Evolutionary conservation across 2,888 invertebrate genomes (phyloP).

Genomic region (Drosophila helvetica): DNA sequence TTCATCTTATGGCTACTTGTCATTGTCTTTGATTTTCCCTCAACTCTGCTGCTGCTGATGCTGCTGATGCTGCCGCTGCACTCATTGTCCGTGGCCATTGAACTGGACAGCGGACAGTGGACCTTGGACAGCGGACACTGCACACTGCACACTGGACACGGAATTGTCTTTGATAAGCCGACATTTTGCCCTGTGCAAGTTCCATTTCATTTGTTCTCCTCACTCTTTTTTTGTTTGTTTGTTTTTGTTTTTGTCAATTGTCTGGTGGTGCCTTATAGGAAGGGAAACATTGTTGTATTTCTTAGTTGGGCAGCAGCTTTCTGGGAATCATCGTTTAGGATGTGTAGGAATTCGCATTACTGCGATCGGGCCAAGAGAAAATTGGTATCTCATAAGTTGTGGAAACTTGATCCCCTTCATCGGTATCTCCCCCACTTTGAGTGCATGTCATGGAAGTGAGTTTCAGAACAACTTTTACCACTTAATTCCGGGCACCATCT

Average conservation of each 20-base stretch:
- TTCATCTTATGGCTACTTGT: constrained; percentile 78
- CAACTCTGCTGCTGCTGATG: constrained; percentile 41
- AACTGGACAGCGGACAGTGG: constrained; percentile 54
- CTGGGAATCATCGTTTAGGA: constrained; percentile 14
- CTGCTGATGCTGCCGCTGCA: constrained; percentile 1
- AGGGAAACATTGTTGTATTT: constrained; percentile 57
- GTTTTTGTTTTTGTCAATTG: constrained; percentile 28
- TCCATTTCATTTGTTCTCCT: constrained; percentile 42
- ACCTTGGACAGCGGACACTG: constrained; percentile 24
- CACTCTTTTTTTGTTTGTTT: constrained; percentile 1
- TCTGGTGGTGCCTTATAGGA: constrained; percentile 49
- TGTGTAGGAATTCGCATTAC: neutral
- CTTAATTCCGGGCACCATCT: constrained; percentile 45
- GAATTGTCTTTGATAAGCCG: constrained; percentile 69
- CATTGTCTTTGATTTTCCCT: constrained; percentile 78
- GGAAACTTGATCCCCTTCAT: neutral
- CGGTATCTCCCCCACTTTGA: neutral
- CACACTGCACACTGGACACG: constrained; percentile 30
- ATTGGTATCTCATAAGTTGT: neutral
- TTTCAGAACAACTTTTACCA: constrained; percentile 43
- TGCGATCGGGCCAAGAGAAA: neutral
- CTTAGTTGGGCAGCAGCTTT: constrained; percentile 27
- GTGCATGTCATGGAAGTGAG: constrained; percentile 16
- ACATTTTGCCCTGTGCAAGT: constrained; percentile 54
- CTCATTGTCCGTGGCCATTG: constrained; percentile 61